Evolutionary conservation across 2,797 vertebrate genomes (phyloP), one percentile per base, ranked within the genome.

Genomic region (Epinephelus coioides): DNA sequence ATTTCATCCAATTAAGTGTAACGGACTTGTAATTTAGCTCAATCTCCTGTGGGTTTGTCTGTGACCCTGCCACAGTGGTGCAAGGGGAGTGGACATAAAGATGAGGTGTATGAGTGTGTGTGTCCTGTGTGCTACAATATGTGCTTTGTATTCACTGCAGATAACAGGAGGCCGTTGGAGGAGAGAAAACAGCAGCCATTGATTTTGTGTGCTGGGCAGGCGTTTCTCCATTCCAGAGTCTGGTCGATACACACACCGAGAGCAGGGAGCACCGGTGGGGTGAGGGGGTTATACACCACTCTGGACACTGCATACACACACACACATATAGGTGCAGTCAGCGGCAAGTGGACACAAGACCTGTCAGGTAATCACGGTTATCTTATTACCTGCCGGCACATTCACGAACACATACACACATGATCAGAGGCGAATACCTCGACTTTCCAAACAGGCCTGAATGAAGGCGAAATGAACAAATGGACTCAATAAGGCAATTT

Each of bases 151-250:
- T 93, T 94, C 92, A 91, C 79, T 88, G 90, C 90, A 91, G 92
- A 93, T 91, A 92, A 93, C 88, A 89, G 81, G 84, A 91, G 92
- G 81, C 86, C 65, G 76, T 84, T 87, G 89, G 88, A 91, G 88
- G 86, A 84, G 81, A 87, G 88, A 91, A 92, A 92, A 91, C 90
- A 94, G 91, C 88, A 86, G 80, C 74, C 90, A 96, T 96, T 95
- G 95, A 96, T 96, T 96, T 94, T 94, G 92, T 91, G 91, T 90
- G 94, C 93, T 93, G 87, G 89, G 87, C 94, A 91, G 92, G 87
- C 93, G 74, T 94, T 94, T 94, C 93, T 95, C 94, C 94, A 92
- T 94, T 94, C 91, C 92, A 91, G 82, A 87, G 90, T 76, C 79
- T 90, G 95, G 94, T 96, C 95, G 93, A 95, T 95, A 95, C 87